Conservation (phyloP, 2,113 vertebrate species). For the Xenopus laevis region DNA sequence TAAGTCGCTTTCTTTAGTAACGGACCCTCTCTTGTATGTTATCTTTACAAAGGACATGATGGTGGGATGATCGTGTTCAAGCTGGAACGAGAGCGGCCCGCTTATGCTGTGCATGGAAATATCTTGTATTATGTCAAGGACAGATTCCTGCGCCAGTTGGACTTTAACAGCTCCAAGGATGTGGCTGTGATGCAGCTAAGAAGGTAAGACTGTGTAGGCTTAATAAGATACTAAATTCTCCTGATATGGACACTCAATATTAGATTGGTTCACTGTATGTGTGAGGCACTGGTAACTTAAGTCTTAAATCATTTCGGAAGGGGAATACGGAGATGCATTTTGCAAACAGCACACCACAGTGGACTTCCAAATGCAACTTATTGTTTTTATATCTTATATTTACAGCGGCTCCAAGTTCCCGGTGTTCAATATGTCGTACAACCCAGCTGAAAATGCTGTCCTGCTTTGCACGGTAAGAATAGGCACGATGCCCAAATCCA, state of each 20-base stretch:
- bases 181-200: constrained; percentile 93
- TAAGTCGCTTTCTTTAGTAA: no score
- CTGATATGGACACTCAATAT: no score
- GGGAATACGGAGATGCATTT: no score
- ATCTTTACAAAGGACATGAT: constrained; percentile 74
- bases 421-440: constrained; percentile 96
- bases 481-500: no score
- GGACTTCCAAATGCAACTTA: neutral
- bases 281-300: no score
- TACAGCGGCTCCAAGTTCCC: constrained; percentile 92
- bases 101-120: constrained; percentile 88
- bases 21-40: no score
- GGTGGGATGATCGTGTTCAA: constrained; percentile 97
- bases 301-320: no score
- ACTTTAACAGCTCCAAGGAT: constrained; percentile 94
- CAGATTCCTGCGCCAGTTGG: constrained; percentile 87
- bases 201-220: constrained; percentile 62
- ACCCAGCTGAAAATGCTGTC: constrained; percentile 91
- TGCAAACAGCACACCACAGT: no score
- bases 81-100: constrained; percentile 87
- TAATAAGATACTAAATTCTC: no score
- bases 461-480: constrained; percentile 84
- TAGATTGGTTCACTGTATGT: no score
- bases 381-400: neutral
- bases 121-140: constrained; percentile 92